Conservation (phyloP, 1,140 invertebrate species). For the Cydia strobilella region DNA sequence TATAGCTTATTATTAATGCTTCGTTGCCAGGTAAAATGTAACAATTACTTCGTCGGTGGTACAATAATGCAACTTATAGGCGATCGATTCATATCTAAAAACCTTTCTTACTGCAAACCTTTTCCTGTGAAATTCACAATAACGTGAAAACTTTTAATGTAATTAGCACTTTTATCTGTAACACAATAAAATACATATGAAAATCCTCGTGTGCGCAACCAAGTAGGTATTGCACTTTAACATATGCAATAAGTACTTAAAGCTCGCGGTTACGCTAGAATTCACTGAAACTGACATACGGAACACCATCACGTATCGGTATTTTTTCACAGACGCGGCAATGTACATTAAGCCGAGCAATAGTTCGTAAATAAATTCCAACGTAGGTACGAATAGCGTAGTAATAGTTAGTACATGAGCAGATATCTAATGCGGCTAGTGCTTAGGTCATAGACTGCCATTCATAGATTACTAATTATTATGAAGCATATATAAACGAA, state of each 20-base stretch:
- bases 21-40: too few species aligned
- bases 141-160: not conserved
- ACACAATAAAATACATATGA: not conserved
- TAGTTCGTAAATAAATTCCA: slow-evolving; percentile 24
- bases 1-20: too few species aligned
- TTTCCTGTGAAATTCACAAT: too few species aligned
- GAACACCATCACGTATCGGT: slow-evolving; percentile 48
- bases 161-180: not conserved
- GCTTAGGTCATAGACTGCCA: not conserved
- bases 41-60: too few species aligned
- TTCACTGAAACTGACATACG: slow-evolving; percentile 38
- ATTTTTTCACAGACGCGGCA: slow-evolving; percentile 42
- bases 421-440: slow-evolving; percentile 6
- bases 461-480: not conserved
- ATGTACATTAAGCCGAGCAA: slow-evolving; percentile 44
- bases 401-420: slow-evolving; percentile 34
- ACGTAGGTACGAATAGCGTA: not conserved
- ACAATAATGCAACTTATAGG: too few species aligned
- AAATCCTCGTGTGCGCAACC: not conserved
- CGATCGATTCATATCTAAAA: too few species aligned
- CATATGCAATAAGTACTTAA: slow-evolving; percentile 40
- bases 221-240: not conserved
- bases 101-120: too few species aligned
- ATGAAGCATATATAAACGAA: not conserved
- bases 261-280: slow-evolving; percentile 41